These are phyloP conservation scores for Aricia agestis DNA, from an alignment of 1,140 invertebrate species.

Conservation along the genomic window DNA sequence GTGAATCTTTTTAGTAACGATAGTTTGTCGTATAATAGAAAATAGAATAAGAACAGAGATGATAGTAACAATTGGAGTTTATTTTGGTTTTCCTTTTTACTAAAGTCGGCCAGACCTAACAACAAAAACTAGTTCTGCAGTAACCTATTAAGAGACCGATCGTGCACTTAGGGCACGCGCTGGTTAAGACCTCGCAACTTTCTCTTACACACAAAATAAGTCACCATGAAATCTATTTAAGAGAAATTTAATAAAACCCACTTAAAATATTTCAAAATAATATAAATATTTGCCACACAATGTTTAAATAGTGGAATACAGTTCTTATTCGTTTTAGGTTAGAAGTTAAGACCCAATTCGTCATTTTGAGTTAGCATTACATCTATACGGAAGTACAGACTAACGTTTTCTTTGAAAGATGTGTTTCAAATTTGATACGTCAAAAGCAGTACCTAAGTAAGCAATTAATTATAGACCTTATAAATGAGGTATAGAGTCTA, in stretches of 20 bases:
- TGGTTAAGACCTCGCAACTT: constrained; percentile 2
- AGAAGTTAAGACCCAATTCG: no score
- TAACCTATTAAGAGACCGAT: constrained; percentile 12
- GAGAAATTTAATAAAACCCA: constrained; percentile 3
- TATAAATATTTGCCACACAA: background rate
- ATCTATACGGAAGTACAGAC: background rate
- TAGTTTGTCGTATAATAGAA: no score
- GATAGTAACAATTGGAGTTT: background rate
- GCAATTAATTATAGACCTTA: background rate
- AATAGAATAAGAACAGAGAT: background rate
- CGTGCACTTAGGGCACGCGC: constrained; percentile 12
- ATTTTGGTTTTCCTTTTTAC: background rate
- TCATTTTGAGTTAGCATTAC: no score
- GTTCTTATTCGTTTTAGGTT: no score
- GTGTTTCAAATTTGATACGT: background rate
- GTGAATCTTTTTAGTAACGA: no score
- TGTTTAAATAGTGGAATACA: no score
- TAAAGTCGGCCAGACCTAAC: background rate
- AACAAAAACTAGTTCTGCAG: constrained; percentile 5
- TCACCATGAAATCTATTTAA: constrained; percentile 14
- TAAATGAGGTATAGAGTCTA: background rate
- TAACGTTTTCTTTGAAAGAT: constrained; percentile 7
- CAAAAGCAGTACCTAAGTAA: background rate
- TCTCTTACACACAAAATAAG: constrained; percentile 15
- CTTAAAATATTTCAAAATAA: constrained; percentile 1